A percentile compares a stretch with the other conserved stretches of the same genome.
phyloP scores from a whole-genome alignment of 2,888 invertebrate species.

The Liodrosophila aerea region DNA sequence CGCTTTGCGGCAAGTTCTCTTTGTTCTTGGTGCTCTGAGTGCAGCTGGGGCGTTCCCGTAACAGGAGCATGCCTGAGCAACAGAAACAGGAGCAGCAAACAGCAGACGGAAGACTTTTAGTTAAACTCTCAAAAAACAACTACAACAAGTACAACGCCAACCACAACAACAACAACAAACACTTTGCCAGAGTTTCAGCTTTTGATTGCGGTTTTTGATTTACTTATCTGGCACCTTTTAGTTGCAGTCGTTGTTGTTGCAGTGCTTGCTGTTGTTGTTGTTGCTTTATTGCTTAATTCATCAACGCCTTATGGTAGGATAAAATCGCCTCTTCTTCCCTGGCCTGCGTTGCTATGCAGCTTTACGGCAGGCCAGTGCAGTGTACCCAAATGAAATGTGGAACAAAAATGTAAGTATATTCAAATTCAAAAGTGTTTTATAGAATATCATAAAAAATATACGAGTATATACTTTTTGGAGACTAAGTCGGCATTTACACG shows the following conservation, averaged over 20 bases:
- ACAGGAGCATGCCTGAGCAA: constrained; percentile 42
- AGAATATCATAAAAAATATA: no score
- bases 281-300: constrained; percentile 32
- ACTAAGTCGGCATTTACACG: no score
- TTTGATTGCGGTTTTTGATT: constrained; percentile 47
- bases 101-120: no score
- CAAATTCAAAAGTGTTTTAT: no score
- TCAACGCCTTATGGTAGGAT: constrained; percentile 27
- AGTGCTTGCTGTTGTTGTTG: constrained; percentile 2
- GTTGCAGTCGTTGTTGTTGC: neutral
- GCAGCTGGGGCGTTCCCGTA: constrained; percentile 68
- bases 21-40: constrained; percentile 36
- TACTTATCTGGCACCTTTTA: constrained; percentile 32
- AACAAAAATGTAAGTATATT: no score
- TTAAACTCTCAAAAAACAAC: constrained; percentile 12
- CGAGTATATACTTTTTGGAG: no score
- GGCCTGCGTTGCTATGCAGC: no score
- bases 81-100: constrained; percentile 39
- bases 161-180: constrained; percentile 8
- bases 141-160: constrained; percentile 5
- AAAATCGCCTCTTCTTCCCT: neutral
- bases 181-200: constrained; percentile 14
- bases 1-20: constrained; percentile 49
- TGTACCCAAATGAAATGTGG: no score
- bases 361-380: no score